Evolutionary conservation across 2,113 vertebrate genomes (phyloP), one percentile per base, ranked within the genome.

Genomic region (Apaloderma vittatum): DNA sequence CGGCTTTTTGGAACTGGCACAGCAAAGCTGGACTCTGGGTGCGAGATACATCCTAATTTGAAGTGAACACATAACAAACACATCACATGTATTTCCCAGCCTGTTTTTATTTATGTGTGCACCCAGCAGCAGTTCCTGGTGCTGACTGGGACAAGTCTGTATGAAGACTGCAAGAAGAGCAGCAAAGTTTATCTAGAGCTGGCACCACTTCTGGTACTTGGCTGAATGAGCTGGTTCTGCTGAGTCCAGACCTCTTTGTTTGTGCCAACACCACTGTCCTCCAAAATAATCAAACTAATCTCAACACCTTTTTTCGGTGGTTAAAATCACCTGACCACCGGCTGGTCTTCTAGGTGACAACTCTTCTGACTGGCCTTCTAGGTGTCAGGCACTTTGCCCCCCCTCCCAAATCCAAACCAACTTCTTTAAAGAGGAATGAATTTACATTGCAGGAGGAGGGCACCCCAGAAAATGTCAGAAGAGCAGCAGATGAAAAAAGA

Each of bases 401-500:
- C 71, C 55, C 46, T 80, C 72, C 51, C 51, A 84, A 57, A 81
- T 58, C 79, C 68, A 74, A 81, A 81, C 37, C 76, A 55, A 71
- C 46, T 43, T 55, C 76, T 67, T 93, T 86, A 67, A 92, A 95
- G 91, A 88, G 48, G 86, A 61, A 61, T 86, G 43, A 58, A 94
- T 95, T 88, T 92, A 91, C 81, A 81, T 81, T 51, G 81, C 3
- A 2, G 18, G 29, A 26, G 54, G 46, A 67, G 52, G 27, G 40
- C 68, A 63, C 45, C 34, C 48, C 63, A 81, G 59, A 62, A 59
- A 86, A 58, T 46, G 88, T 67, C 72, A 80, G 88, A 92, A 70
- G 65, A 91, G 89, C 91, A 82, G 61, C 43, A 9, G 86, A 92
- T 91, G 86, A 84, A 86, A 86, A 92, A 94, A 94, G 68, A 86